phyloP scores from a whole-genome alignment of 2,888 invertebrate genomes.

The Ornithoptera priamus region DNA sequence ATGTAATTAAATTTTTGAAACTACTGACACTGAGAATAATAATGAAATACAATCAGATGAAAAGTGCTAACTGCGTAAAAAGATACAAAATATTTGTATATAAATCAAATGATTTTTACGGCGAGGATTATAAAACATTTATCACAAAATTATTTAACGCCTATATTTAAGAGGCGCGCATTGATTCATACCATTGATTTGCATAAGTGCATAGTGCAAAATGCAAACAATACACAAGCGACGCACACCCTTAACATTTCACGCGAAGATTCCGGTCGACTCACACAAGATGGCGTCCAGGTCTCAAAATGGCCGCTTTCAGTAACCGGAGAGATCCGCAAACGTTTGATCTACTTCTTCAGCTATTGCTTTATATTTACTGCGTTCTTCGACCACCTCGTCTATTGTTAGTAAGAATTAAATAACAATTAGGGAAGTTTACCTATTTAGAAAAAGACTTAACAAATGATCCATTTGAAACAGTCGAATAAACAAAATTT shows the following conservation, averaged over 20 bases:
- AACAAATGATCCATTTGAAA: no score
- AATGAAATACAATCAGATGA: no score
- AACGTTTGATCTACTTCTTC: slow-evolving; percentile 98
- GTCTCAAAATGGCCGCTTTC: slow-evolving; percentile 34
- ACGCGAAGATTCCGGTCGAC: slow-evolving; percentile 27
- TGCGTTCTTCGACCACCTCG: slow-evolving; percentile 93
- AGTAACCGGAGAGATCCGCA: slow-evolving; percentile 95
- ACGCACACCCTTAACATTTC: slow-evolving; percentile 20
- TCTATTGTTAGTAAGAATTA: slow-evolving; percentile 81
- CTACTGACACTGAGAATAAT: no score
- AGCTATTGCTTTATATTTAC: slow-evolving; percentile 98
- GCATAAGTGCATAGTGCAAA: slow-evolving; percentile 32
- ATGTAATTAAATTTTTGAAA: no score
- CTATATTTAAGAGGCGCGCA: slow-evolving; percentile 10
- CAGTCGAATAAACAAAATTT: no score
- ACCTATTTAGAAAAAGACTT: no score
- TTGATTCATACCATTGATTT: slow-evolving; percentile 14
- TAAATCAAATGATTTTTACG: background rate
- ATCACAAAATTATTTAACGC: slow-evolving; percentile 17
- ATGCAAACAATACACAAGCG: slow-evolving; percentile 36
- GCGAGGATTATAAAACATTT: slow-evolving; percentile 1
- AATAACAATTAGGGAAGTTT: background rate
- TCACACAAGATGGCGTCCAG: slow-evolving; percentile 45
- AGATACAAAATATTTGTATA: slow-evolving; percentile 2
- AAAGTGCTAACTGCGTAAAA: background rate